Percentiles rank a stretch among this genome's conserved stretches.
Evolutionary conservation across 2,113 vertebrate genomes (phyloP).

Genomic region (Gallinago undulata): DNA sequence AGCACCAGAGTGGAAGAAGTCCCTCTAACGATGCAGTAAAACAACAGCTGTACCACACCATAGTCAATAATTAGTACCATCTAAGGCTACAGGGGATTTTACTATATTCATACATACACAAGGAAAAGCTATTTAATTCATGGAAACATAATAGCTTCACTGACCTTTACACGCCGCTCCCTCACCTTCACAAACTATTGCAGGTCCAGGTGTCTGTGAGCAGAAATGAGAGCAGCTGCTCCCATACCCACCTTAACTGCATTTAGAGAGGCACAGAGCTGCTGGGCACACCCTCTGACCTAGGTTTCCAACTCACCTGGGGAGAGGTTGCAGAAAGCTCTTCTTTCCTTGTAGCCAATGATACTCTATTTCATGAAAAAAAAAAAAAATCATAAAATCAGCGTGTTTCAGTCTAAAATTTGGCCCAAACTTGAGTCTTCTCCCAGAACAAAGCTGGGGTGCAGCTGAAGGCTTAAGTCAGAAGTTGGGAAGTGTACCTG

Average conservation of each 20-base stretch:
- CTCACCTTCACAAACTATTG: background rate
- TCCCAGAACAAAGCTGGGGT: background rate
- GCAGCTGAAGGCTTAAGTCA: background rate
- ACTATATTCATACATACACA: background rate
- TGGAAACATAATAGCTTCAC: background rate
- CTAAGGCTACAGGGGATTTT: background rate
- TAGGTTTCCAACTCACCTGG: accelerated
- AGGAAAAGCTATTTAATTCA: background rate
- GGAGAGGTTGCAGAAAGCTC: background rate
- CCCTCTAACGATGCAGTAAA: conserved; percentile 30
- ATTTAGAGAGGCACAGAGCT: background rate
- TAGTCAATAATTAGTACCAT: background rate
- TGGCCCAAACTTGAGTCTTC: background rate
- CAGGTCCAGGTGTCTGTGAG: accelerated
- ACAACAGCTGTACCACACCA: background rate
- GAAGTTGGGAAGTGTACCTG: background rate
- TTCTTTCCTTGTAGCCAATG: accelerated
- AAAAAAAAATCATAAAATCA: background rate
- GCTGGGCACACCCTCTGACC: background rate
- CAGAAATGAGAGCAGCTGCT: background rate
- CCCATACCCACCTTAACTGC: accelerated
- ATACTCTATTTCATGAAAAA: too few species aligned
- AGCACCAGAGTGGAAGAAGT: background rate
- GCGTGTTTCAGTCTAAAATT: accelerated
- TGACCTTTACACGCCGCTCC: background rate